Evolutionary conservation across 2,797 vertebrate species (phyloP).

Genomic region (Otus scops): DNA sequence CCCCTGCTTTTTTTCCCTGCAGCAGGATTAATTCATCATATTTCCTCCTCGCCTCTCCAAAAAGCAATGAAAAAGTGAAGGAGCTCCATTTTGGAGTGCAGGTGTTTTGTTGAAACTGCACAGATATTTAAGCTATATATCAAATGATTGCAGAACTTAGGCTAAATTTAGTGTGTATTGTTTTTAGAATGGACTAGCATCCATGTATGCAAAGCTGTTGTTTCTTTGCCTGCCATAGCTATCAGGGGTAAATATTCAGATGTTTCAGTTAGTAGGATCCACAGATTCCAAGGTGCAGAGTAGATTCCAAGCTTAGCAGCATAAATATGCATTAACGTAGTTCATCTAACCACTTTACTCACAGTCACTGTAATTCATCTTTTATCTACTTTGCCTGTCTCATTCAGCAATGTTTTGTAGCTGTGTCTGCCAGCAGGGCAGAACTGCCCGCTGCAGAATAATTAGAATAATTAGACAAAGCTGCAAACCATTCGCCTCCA

Average conservation of each 20-base stretch:
- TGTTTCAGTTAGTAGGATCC: not conserved
- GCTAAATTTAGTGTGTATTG: not conserved
- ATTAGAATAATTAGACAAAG: not conserved
- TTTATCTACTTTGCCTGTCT: not conserved
- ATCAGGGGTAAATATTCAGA: not conserved
- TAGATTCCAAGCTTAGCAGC: not conserved
- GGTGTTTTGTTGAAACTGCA: not conserved
- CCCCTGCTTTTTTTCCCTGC: not conserved
- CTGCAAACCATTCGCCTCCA: not conserved
- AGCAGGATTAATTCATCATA: not conserved
- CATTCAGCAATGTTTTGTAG: not conserved
- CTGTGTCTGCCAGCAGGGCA: not conserved
- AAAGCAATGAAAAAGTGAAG: not conserved
- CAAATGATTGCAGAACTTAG: not conserved
- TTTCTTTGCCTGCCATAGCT: not conserved
- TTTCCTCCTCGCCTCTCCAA: not conserved
- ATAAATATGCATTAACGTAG: not conserved
- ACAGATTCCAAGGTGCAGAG: not conserved
- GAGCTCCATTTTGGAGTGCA: not conserved
- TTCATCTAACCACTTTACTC: not conserved
- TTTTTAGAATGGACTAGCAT: not conserved
- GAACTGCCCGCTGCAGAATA: not conserved
- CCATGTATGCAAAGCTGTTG: not conserved
- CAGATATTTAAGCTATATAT: not conserved
- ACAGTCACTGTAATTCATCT: not conserved